Percentiles rank a stretch among this genome's conserved stretches.
phyloP scores from a whole-genome alignment of 2,797 vertebrate species.

The Spatula clypeata region DNA sequence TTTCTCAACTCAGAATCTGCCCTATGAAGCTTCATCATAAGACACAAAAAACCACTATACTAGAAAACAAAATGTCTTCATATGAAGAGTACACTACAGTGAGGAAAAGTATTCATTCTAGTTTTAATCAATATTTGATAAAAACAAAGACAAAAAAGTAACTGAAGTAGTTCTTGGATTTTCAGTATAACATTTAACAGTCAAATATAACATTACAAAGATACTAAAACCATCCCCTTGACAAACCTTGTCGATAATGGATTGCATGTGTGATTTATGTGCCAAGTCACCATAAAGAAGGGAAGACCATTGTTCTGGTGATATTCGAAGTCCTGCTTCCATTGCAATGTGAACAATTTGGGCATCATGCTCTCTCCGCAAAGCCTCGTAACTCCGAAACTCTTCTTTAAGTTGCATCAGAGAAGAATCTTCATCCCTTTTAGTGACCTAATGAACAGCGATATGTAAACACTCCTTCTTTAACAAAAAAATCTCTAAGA shows the following conservation, averaged over 20 bases:
- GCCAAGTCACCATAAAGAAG: slow-evolving; percentile 95
- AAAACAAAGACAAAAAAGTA: not conserved
- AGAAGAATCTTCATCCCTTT: slow-evolving; percentile 97
- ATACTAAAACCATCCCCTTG: not conserved
- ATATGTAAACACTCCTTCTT: not conserved
- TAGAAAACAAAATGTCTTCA: not conserved
- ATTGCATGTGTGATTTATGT: slow-evolving; percentile 99
- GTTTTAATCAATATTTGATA: not conserved
- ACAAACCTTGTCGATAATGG: slow-evolving; percentile 95
- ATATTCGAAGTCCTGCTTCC: slow-evolving; percentile 97
- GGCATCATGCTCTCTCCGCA: slow-evolving; percentile 95
- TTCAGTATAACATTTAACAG: not conserved
- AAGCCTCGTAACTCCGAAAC: slow-evolving; percentile 95
- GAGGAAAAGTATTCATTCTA: not conserved
- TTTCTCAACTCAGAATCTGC: slow-evolving; percentile 94
- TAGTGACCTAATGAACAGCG: slow-evolving; percentile 89
- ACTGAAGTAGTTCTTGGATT: not conserved
- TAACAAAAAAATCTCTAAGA: not conserved
- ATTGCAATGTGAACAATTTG: slow-evolving; percentile 98
- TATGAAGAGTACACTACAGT: not conserved
- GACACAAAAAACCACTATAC: slow-evolving; percentile 71
- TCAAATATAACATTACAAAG: not conserved
- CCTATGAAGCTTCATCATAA: slow-evolving; percentile 96
- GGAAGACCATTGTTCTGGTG: slow-evolving; percentile 97
- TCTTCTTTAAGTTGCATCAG: slow-evolving; percentile 98